Evolutionary conservation across 2,888 invertebrate genomes (phyloP).

Genomic region (Oscheius onirici): DNA sequence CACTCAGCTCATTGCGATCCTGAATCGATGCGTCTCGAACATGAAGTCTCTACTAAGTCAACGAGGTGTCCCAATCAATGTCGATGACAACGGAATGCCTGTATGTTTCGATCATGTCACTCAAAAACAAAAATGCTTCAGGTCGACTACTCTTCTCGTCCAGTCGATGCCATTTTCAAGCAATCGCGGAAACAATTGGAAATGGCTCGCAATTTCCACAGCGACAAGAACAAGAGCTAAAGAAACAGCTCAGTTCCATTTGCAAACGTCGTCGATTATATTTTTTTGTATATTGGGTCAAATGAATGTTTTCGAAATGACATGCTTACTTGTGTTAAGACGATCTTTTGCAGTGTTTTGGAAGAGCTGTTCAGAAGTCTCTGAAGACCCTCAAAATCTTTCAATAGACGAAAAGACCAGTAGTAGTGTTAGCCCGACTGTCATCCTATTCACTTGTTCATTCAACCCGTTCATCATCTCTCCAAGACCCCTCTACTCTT

Average conservation of each 20-base stretch:
- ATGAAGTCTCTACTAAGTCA: not conserved
- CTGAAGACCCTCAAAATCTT: no score
- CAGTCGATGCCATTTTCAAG: slow-evolving; percentile 18
- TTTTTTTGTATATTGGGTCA: not conserved
- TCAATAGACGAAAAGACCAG: no score
- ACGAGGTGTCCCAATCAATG: not conserved
- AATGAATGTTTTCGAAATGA: no score
- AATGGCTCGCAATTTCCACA: not conserved
- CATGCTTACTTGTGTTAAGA: no score
- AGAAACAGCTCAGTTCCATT: no score
- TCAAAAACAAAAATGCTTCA: not conserved
- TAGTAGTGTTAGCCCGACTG: no score
- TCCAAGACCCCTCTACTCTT: no score
- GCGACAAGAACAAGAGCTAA: not conserved
- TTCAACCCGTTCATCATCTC: no score
- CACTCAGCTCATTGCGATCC: slow-evolving; percentile 3
- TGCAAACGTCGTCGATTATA: no score
- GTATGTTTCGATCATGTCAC: not conserved
- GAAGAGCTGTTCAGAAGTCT: no score
- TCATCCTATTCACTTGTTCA: no score
- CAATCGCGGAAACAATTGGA: slow-evolving; percentile 17
- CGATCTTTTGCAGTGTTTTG: no score
- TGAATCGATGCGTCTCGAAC: not conserved
- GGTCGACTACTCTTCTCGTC: slow-evolving; percentile 27
- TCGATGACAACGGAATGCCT: slow-evolving; percentile 19